Base-by-base conservation (phyloP, 2,888 invertebrate genomes). In the Melanostoma mellinum region DNA sequence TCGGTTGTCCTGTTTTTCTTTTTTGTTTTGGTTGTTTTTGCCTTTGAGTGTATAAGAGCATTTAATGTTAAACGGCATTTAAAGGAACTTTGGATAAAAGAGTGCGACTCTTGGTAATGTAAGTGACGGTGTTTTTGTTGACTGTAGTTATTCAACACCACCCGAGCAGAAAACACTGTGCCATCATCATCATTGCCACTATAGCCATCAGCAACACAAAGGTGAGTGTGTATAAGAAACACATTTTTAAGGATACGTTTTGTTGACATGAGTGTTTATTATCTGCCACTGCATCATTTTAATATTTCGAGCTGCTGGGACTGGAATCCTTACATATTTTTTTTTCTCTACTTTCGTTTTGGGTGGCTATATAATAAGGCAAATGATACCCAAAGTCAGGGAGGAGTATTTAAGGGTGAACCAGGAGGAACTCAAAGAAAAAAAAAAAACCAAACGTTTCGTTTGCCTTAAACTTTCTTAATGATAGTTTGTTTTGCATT, bases 181-280 rank as follows among this genome's bases (percentile, higher is more conserved):
- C 52, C 20, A 53, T 53, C 40, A 55, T 55, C 53, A 53, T 67
- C 65, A 52, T 60, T 56, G 56, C 10, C 56, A 65, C 40, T 44
- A 68, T n/a, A 30, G 32, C 36, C 36, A 67, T 30, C 42, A 60
- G 36, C 40, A 79, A 63, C 63, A 20, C 20, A 80, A 67, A 69
- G 80, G 75, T 75, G 75, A 76, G 46, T 48, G 82, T 84, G 65
- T 69, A 44, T 78, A 84, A 84, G 84, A 79, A 84, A 75, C 71
- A 71, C 84, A 79, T 79, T 84, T 79, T 84, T 79, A 79, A 85
- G 85, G 85, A 85, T 85, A 85, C 85, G 80, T 85, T 85, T 85
- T 85, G 85, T 85, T 85, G 85, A 85, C 85, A 85, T 85, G 68
- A 85, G 85, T 80, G 85, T 85, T 85, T 85, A 85, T 85, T 85